Conservation (phyloP, 2,113 vertebrate species). For the Laticauda laticaudata region DNA sequence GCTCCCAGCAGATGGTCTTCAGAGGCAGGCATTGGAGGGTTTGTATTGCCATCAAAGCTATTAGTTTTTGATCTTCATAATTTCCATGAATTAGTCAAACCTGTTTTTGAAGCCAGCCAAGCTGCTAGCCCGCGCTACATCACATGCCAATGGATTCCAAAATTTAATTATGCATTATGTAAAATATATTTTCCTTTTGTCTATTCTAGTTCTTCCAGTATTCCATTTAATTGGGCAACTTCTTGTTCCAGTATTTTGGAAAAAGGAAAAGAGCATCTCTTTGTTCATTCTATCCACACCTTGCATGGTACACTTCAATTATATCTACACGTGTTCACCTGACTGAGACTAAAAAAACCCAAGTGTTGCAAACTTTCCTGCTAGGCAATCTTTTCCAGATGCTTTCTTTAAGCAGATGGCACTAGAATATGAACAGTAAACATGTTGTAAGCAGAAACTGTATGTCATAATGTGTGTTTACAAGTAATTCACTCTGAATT, state of each 20-base stretch:
- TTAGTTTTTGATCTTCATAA: neutral
- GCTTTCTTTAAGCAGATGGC: neutral
- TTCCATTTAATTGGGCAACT: neutral
- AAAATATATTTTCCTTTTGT: neutral
- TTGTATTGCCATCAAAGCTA: neutral
- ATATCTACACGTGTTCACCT: neutral
- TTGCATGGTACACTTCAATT: neutral
- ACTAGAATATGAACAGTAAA: neutral
- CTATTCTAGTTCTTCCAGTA: neutral
- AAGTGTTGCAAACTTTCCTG: neutral
- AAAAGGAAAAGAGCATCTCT: neutral
- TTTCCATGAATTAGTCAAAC: neutral
- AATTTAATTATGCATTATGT: neutral
- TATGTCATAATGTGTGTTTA: neutral
- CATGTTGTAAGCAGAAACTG: neutral
- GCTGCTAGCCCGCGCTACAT: neutral
- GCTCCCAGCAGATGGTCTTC: neutral
- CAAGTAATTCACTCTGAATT: neutral
- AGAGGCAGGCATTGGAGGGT: neutral
- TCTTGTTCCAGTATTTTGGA: neutral
- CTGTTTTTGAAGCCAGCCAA: neutral
- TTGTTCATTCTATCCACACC: neutral
- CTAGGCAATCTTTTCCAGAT: neutral
- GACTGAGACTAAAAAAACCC: neutral
- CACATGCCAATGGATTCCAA: neutral